Evolutionary conservation across 2,797 vertebrate genomes (phyloP).

Genomic region (Heteromormyrus szaboi): DNA sequence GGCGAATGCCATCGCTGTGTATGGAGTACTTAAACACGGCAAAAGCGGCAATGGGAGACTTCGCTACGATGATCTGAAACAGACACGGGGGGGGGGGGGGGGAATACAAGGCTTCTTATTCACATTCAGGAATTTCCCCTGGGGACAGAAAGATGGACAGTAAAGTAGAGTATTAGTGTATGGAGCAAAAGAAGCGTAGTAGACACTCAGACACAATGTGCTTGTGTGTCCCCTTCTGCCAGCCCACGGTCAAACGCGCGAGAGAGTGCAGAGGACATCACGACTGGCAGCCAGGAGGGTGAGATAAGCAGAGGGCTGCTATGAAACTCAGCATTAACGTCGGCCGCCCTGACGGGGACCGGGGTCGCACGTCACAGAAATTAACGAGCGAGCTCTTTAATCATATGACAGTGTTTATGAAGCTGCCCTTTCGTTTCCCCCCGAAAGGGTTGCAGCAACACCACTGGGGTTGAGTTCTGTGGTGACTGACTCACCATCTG

Average conservation of each 20-base stretch:
- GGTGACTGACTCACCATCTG: constrained; percentile 13
- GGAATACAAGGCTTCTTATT: not conserved
- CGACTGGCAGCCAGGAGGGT: not conserved
- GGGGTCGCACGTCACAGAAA: not conserved
- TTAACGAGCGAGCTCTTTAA: not conserved
- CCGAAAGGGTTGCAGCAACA: not conserved
- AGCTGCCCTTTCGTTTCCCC: not conserved
- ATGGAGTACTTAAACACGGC: constrained; percentile 61
- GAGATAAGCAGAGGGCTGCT: not conserved
- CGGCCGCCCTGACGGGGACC: not conserved
- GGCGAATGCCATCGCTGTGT: constrained; percentile 62
- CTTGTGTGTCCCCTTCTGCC: not conserved
- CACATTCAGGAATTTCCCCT: not conserved
- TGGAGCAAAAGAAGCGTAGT: not conserved
- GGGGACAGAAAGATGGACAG: not conserved
- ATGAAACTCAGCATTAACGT: not conserved
- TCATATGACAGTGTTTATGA: constrained; percentile 10
- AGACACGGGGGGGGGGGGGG: not conserved
- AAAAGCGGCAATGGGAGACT: constrained; percentile 70
- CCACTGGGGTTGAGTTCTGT: not conserved
- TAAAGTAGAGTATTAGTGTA: constrained; percentile 4
- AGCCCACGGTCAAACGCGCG: not conserved
- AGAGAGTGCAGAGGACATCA: not conserved
- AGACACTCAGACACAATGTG: not conserved
- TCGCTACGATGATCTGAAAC: constrained; percentile 65